A percentile compares a stretch with the other conserved stretches of the same genome.
These are phyloP conservation scores for Neopipo cinnamomea DNA, from an alignment of 2,113 vertebrate species.

Conservation along the genomic window DNA sequence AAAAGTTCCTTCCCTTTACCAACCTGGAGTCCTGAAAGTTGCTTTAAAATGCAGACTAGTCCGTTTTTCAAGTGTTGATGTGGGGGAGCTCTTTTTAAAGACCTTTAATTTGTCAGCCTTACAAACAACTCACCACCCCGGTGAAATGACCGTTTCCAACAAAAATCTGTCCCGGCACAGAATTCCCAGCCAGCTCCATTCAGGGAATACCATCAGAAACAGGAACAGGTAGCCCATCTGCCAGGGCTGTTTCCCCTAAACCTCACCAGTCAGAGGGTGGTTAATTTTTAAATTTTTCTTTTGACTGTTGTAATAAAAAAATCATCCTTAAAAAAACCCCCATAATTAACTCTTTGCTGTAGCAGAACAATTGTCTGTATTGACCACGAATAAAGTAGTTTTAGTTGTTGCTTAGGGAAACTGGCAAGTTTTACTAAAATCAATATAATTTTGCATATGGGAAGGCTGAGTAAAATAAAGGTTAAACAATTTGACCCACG, in stretches of 20 bases:
- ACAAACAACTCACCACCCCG: background rate
- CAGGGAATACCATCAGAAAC: background rate
- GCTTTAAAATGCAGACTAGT: background rate
- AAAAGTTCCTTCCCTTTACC: background rate
- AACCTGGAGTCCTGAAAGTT: background rate
- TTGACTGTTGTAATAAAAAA: background rate
- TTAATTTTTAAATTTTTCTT: background rate
- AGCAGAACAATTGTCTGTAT: background rate
- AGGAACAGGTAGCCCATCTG: background rate
- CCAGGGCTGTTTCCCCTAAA: background rate
- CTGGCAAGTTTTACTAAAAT: background rate
- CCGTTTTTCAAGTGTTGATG: accelerated
- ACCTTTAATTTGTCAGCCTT: background rate
- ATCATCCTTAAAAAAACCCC: background rate
- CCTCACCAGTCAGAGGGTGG: background rate
- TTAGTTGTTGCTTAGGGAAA: background rate
- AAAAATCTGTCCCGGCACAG: background rate
- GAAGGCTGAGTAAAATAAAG: background rate
- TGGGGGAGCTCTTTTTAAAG: background rate
- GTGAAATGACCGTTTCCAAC: background rate
- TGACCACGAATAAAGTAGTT: background rate
- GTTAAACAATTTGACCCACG: background rate
- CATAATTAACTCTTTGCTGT: background rate
- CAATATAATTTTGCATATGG: background rate
- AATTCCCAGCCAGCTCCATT: background rate